Conservation (phyloP, 2,888 invertebrate genomes). For the Eurytoma adleriae region DNA sequence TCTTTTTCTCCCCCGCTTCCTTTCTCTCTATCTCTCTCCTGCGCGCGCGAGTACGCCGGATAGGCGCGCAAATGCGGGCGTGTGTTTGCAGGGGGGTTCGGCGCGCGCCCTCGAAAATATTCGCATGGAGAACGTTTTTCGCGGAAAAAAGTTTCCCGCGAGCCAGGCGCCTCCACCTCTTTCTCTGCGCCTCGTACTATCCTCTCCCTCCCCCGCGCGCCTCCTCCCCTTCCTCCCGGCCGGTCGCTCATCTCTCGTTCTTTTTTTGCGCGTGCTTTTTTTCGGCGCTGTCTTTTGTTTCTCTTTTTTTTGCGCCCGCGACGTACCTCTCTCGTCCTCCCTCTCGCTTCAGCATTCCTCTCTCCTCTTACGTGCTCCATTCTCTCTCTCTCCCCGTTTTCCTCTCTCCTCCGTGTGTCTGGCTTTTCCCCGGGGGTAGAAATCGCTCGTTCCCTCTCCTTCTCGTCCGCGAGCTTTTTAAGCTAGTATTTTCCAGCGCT, state of each 20-base stretch:
- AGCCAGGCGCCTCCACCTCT: constrained; percentile 45
- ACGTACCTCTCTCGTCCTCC: constrained; percentile 15
- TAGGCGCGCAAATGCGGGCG: constrained; percentile 29
- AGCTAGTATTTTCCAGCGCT: constrained; percentile 58
- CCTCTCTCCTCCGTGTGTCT: constrained; percentile 44
- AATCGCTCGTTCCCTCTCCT: too few relatives aligned
- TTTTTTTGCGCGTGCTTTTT: constrained; percentile 49
- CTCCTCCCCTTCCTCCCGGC: constrained; percentile 6
- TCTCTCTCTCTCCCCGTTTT: constrained; percentile 33
- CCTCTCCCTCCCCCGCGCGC: constrained; percentile 15
- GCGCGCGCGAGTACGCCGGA: not conserved
- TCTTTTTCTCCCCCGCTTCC: constrained; percentile 35
- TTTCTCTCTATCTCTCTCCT: constrained; percentile 10
- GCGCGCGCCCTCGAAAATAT: constrained; percentile 56
- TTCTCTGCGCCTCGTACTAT: constrained; percentile 17
- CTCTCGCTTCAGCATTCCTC: constrained; percentile 25
- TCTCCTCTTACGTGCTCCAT: constrained; percentile 49
- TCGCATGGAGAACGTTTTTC: constrained; percentile 57
- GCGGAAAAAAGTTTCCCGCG: constrained; percentile 57
- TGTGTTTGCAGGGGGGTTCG: constrained; percentile 36
- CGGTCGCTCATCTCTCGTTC: constrained; percentile 11
- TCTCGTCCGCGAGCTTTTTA: constrained; percentile 57
- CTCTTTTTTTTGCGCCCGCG: constrained; percentile 45
- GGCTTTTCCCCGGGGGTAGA: constrained; percentile 55
- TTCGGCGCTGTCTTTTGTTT: constrained; percentile 49